Evolutionary conservation across 1,140 invertebrate genomes (phyloP).

Genomic region (Euwallacea similis): DNA sequence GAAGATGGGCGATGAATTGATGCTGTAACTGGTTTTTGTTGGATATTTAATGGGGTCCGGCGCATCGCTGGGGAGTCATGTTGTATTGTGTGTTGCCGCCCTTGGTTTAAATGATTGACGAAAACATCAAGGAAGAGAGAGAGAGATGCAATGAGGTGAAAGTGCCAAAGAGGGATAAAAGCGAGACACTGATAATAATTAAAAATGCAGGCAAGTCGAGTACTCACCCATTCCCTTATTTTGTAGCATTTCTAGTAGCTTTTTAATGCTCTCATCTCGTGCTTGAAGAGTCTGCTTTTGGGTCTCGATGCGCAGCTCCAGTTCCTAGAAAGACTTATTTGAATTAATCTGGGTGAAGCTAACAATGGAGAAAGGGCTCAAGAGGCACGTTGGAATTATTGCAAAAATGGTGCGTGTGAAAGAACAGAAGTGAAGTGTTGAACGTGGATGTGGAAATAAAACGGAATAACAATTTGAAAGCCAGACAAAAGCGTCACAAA

Average conservation of each 20-base stretch:
- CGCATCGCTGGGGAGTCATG: slow-evolving; percentile 28
- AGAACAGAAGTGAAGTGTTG: too few species aligned
- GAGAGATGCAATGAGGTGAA: slow-evolving; percentile 34
- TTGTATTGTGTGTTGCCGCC: not conserved
- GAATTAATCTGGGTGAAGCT: not conserved
- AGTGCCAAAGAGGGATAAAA: slow-evolving; percentile 31
- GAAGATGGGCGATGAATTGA: slow-evolving; percentile 31
- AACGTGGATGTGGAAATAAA: not conserved
- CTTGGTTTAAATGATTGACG: not conserved
- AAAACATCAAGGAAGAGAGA: too few species aligned
- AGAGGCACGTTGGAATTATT: too few species aligned
- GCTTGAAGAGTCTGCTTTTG: slow-evolving; percentile 96
- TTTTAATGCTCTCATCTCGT: slow-evolving; percentile 97
- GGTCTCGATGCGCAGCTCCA: slow-evolving; percentile 95
- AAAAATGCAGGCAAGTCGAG: not conserved
- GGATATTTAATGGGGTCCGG: slow-evolving; percentile 8
- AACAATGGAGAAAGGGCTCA: too few species aligned
- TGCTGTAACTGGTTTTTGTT: slow-evolving; percentile 39
- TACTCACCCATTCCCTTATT: slow-evolving; percentile 93
- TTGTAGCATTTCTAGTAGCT: slow-evolving; percentile 97
- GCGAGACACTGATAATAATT: too few species aligned
- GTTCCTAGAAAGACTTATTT: slow-evolving; percentile 65
- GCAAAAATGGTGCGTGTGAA: too few species aligned
- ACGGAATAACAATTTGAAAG: too few species aligned
- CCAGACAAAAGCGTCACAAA: too few species aligned